phyloP scores from a whole-genome alignment of 2,888 invertebrate genomes.

The Formica aserva region DNA sequence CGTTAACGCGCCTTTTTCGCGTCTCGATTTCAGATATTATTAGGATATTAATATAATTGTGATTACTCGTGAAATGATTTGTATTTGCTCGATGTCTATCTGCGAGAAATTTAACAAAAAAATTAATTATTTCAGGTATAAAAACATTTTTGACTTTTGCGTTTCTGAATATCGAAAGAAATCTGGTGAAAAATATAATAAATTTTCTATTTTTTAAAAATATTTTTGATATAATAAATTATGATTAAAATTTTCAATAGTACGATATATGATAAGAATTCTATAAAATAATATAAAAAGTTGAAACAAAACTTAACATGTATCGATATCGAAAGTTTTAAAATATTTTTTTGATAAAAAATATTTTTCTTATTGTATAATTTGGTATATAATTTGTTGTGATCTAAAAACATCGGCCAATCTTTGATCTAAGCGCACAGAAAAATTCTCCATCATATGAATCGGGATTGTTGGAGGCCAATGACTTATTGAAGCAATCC shows the following conservation, averaged over 20 bases:
- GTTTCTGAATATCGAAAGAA: neutral
- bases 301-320: neutral
- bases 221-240: neutral
- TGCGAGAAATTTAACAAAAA: neutral
- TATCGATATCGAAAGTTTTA: neutral
- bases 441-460: conserved; percentile 1
- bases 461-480: conserved; percentile 3
- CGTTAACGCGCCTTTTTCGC: neutral
- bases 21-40: neutral
- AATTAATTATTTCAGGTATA: neutral
- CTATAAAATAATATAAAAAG: neutral
- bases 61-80: neutral
- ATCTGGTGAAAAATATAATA: neutral
- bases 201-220: neutral
- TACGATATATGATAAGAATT: neutral
- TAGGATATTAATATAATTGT: neutral
- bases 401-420: neutral
- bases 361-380: neutral
- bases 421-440: conserved; percentile 30
- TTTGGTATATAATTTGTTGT: neutral
- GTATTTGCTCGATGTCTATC: no score
- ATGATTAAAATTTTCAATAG: neutral
- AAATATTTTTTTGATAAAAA: neutral
- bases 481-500: neutral
- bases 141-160: neutral